Conservation (phyloP, 2,888 invertebrate species). For the Dorcus parallelipipedus region DNA sequence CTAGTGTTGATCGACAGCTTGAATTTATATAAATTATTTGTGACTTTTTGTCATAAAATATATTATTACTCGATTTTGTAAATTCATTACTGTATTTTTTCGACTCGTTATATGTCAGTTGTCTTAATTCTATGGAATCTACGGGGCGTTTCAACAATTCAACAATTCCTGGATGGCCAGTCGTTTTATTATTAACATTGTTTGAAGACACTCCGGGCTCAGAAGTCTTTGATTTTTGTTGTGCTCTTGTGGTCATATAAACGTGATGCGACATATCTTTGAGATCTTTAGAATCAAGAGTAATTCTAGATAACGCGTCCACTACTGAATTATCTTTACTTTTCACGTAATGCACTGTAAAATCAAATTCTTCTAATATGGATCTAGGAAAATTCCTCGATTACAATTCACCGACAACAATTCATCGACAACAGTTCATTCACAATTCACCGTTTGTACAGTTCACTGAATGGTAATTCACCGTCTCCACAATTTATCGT, state of each 20-base stretch:
- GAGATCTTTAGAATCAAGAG: slow-evolving; percentile 4
- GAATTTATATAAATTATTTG: slow-evolving; percentile 5
- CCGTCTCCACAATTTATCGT: too few relatives aligned
- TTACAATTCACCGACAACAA: too few relatives aligned
- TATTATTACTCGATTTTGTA: too few relatives aligned
- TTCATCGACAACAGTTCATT: too few relatives aligned
- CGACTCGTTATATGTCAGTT: neutral
- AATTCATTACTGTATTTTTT: neutral
- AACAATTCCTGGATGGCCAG: slow-evolving; percentile 17
- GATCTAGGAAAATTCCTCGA: too few relatives aligned
- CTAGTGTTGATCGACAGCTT: slow-evolving; percentile 7
- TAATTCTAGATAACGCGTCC: too few relatives aligned
- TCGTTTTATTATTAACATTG: slow-evolving; percentile 2
- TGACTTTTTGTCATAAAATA: slow-evolving; percentile 3
- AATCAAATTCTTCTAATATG: slow-evolving; percentile 25
- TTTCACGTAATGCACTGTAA: slow-evolving; percentile 23
- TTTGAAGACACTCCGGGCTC: neutral
- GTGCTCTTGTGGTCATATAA: slow-evolving; percentile 13
- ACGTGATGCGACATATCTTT: slow-evolving; percentile 14
- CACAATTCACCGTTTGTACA: too few relatives aligned
- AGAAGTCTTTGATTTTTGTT: slow-evolving; percentile 3
- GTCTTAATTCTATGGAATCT: slow-evolving; percentile 12
- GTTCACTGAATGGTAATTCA: too few relatives aligned
- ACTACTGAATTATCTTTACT: slow-evolving; percentile 14
- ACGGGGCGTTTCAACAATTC: slow-evolving; percentile 15